Conservation (phyloP, 1,140 invertebrate genomes). For the Spodoptera litura region DNA sequence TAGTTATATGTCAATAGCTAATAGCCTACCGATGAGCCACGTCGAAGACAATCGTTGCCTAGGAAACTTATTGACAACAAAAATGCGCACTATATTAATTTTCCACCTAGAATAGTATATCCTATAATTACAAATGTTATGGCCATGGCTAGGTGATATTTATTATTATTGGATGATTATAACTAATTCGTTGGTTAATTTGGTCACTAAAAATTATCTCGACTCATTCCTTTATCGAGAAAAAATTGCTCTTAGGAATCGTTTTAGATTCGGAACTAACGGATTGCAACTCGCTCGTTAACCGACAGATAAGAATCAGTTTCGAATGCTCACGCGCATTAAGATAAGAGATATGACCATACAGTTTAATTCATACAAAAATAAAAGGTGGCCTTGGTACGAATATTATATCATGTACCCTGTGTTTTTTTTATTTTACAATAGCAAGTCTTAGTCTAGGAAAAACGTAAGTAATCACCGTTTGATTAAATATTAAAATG, state of each 20-base stretch:
- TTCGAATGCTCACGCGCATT: too few species aligned
- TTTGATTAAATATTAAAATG: constrained; percentile 52
- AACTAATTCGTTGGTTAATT: too few species aligned
- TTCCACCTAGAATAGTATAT: not conserved
- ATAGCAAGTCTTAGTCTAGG: not conserved
- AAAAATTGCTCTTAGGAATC: too few species aligned
- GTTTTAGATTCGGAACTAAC: too few species aligned
- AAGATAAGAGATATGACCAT: too few species aligned
- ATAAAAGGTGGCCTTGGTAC: too few species aligned
- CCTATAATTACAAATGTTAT: not conserved
- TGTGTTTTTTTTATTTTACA: not conserved
- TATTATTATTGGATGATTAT: not conserved
- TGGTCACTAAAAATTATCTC: too few species aligned
- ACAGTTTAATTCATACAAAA: too few species aligned
- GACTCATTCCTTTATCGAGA: too few species aligned
- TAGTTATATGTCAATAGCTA: constrained; percentile 82
- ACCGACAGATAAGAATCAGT: too few species aligned
- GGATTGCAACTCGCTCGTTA: too few species aligned
- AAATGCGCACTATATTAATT: constrained; percentile 55
- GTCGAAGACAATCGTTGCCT: constrained; percentile 78
- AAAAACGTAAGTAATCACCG: not conserved
- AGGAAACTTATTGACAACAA: constrained; percentile 76
- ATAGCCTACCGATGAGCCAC: constrained; percentile 72
- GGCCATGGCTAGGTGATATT: not conserved
- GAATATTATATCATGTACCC: too few species aligned